Conservation (phyloP, 2,113 vertebrate genomes). For the Piaya cayana region DNA sequence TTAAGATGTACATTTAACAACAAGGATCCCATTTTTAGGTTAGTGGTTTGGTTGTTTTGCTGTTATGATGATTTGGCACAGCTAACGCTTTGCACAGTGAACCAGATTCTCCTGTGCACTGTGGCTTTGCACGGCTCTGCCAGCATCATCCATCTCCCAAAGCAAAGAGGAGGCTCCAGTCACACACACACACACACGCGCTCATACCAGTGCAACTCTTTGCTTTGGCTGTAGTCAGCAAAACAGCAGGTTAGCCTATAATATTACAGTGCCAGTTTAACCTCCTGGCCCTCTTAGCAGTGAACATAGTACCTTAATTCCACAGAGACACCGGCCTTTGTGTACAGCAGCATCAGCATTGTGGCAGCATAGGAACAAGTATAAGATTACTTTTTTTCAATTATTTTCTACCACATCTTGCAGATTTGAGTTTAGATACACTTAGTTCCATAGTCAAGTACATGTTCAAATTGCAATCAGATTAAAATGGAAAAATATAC, state of each 20-base stretch:
- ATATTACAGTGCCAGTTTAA: neutral
- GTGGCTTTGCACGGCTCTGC: conserved; percentile 6
- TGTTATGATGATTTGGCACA: neutral
- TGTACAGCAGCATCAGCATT: neutral
- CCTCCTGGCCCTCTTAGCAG: neutral
- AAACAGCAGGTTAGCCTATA: neutral
- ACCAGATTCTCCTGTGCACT: conserved; percentile 21
- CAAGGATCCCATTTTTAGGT: neutral
- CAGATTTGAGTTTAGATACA: neutral
- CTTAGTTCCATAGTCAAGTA: neutral
- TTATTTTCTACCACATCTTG: neutral
- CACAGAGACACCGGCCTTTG: neutral
- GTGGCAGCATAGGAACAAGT: neutral
- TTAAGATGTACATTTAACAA: neutral
- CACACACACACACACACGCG: neutral
- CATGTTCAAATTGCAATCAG: neutral
- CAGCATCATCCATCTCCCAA: neutral
- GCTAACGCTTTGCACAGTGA: conserved; percentile 7
- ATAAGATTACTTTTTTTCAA: neutral
- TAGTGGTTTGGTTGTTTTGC: neutral
- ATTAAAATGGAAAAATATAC: neutral
- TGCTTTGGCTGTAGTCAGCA: neutral
- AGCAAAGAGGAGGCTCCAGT: conserved; percentile 2
- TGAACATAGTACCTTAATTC: neutral
- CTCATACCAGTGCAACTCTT: neutral